phyloP scores from a whole-genome alignment of 2,888 invertebrate species.

The Drosophila helvetica region DNA sequence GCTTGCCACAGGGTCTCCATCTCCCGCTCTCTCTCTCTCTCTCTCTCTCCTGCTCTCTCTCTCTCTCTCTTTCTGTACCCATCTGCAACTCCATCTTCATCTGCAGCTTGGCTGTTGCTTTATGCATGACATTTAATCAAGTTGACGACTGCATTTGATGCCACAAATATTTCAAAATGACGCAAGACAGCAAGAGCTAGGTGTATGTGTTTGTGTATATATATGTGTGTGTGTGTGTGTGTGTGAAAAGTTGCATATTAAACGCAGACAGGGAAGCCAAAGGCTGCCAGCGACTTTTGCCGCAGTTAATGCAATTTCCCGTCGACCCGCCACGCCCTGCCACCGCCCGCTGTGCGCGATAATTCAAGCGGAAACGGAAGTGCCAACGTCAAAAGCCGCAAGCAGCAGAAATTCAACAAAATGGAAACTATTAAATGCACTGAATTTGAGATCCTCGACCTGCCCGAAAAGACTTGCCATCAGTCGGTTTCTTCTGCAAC shows the following conservation, averaged over 20 bases:
- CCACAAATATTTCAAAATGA: conserved; percentile 80
- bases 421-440: conserved; percentile 79
- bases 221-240: conserved; percentile 34
- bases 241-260: conserved; percentile 76
- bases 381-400: conserved; percentile 73
- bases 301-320: conserved; percentile 77
- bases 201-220: conserved; percentile 24
- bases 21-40: conserved; percentile 11
- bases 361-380: conserved; percentile 80
- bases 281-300: conserved; percentile 62
- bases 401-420: conserved; percentile 63
- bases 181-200: conserved; percentile 66
- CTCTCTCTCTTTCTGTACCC: conserved; percentile 7
- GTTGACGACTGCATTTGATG: conserved; percentile 80
- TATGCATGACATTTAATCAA: conserved; percentile 80
- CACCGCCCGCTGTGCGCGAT: conserved; percentile 67
- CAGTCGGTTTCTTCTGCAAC: conserved; percentile 3
- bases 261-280: conserved; percentile 67
- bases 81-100: conserved; percentile 43
- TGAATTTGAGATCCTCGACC: conserved; percentile 51
- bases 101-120: conserved; percentile 69
- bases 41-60: conserved; percentile 17
- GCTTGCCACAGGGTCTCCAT: conserved; percentile 37
- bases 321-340: conserved; percentile 36
- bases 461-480: conserved; percentile 21